Conservation (phyloP, 2,113 vertebrate genomes). For the Ptilonorhynchus violaceus region DNA sequence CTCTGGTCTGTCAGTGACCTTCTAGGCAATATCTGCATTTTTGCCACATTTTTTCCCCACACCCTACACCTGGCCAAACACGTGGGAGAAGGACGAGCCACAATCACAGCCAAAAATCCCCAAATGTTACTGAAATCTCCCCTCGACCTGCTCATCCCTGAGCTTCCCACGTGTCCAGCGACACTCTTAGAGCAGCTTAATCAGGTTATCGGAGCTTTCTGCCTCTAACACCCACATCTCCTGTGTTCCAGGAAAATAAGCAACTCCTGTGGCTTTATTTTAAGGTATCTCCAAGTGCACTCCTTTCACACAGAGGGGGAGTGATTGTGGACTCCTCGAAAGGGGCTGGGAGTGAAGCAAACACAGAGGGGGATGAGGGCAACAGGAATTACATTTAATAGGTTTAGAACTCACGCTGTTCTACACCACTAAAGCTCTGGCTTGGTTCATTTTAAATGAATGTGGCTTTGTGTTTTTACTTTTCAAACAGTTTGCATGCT, state of each 20-base stretch:
- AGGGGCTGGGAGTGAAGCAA: background rate
- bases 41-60: background rate
- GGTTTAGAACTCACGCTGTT: background rate
- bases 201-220: background rate
- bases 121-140: background rate
- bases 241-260: background rate
- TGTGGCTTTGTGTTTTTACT: background rate
- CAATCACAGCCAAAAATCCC: background rate
- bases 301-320: background rate
- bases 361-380: background rate
- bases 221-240: background rate
- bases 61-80: background rate
- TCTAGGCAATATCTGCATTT: background rate
- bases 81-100: accelerated
- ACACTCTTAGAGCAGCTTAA: background rate
- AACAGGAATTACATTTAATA: background rate
- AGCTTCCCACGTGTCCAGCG: background rate
- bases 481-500: background rate
- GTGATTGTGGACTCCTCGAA: background rate
- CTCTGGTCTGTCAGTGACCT: background rate
- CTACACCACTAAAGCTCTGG: background rate
- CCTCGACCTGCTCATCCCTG: background rate
- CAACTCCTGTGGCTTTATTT: background rate
- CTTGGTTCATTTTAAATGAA: background rate
- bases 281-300: background rate